Base-by-base conservation (phyloP, 2,113 vertebrate species). In the Diglossa brunneiventris region DNA sequence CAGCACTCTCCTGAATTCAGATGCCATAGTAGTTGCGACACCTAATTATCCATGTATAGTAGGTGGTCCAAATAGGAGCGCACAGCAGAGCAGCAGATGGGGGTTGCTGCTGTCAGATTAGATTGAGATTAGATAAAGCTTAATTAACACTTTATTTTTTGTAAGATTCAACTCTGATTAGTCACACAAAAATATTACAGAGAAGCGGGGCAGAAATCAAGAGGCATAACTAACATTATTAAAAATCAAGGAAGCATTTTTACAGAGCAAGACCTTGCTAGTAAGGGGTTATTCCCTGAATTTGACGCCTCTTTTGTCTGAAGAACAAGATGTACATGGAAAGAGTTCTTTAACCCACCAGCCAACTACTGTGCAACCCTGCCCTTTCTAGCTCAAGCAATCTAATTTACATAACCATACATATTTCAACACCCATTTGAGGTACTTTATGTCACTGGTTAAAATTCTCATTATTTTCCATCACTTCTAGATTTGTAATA, bases 111-210 rank as follows among this genome's bases (percentile, higher is more conserved):
- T 96, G 94, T 97, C 94, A 86, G 94, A 90, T 92, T 92, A 93
- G 83, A 94, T 93, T 92, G 83, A 86, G 83, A 88, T 95, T 95
- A 92, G 88, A 81, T 83, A 84, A 78, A 90, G 74, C 56, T 95
- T 95, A 95, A 95, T 97, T 95, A 96, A 89, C 79, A 86, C 64
- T 83, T 83, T 58, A 33, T 96, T 96, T 94, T 94, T 90, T 33
- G 2, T 90, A 80, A 92, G 59, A 77, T 92, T 96, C 79, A 70
- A 19, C 37, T 86, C 83, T 66, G 46, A 88, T 95, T 83, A 96
- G 50, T 94, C 67, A 39, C 75, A 76, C 26, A 53, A 88, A 92
- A 83, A 39, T 86, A 70, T 50, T 86, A 50, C 46, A 37, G 50
- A 77, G 35, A 63, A 74, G 55, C 13, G 50, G 23, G 66, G 35